These are phyloP conservation scores for Enteromius radiatus DNA, from an alignment of 2,797 vertebrate genomes.

Conservation along the genomic window DNA sequence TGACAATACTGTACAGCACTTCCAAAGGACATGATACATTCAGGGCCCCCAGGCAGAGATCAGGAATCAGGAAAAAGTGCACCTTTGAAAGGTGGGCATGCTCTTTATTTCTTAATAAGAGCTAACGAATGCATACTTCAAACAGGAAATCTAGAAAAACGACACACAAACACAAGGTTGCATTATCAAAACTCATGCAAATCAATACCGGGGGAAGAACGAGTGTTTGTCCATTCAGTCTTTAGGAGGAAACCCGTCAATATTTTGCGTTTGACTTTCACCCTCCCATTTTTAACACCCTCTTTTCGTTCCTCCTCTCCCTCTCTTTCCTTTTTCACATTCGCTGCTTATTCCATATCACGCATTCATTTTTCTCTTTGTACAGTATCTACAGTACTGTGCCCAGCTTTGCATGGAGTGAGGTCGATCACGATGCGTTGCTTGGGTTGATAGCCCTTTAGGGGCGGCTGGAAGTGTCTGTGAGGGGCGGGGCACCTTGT, in stretches of 20 bases:
- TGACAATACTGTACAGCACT: conserved; percentile 72
- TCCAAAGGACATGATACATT: conserved; percentile 76
- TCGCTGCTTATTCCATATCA: conserved; percentile 3
- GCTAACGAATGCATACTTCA: conserved; percentile 33
- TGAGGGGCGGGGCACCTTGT: conserved; percentile 77
- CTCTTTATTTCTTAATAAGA: conserved; percentile 39
- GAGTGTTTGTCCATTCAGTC: conserved; percentile 36
- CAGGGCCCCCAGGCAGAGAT: conserved; percentile 69
- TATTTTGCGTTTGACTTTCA: neutral
- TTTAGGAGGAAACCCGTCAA: conserved; percentile 17
- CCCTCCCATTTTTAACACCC: neutral
- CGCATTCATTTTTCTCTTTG: conserved; percentile 4
- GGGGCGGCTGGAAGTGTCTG: conserved; percentile 71
- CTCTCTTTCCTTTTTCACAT: conserved; percentile 19
- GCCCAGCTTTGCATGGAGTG: conserved; percentile 24
- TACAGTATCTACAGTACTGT: conserved; percentile 54
- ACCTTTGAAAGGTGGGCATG: conserved; percentile 59
- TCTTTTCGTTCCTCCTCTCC: neutral
- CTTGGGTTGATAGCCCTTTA: conserved; percentile 75
- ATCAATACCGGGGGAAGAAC: conserved; percentile 46
- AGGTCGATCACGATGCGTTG: conserved; percentile 31
- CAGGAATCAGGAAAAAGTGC: conserved; percentile 36
- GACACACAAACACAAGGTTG: conserved; percentile 46
- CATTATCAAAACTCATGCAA: conserved; percentile 51
- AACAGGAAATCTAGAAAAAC: conserved; percentile 24